Evolutionary conservation across 2,888 invertebrate genomes (phyloP), one percentile per base, ranked within the genome.

Genomic region (Embidobia sp.): DNA sequence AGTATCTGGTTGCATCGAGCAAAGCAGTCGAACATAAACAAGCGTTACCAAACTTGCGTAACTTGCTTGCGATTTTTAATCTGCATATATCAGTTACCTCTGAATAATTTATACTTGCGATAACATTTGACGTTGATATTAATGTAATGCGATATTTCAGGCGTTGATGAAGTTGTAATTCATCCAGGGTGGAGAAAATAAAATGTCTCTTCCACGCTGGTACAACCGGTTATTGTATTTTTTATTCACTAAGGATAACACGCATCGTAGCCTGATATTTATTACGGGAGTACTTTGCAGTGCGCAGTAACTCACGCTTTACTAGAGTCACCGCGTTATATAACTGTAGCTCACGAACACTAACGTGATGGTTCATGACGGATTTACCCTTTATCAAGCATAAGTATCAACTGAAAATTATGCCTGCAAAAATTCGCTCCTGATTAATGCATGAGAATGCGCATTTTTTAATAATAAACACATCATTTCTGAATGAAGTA

Each of bases 261-360:
- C 42, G 22, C 37, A 72, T 55, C 53, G 42, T 46, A 70, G 18
- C 37, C 11, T 46, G 33, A 44, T 70, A 72, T 72, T 72, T 72
- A 72, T 72, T 55, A 63, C 72, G 26, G 31, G 48, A 18, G 46
- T 55, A 72, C 63, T 72, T 63, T 46, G 37, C 29, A 37, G 35
- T 29, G 29, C 15, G 29, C 63, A 22, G 55, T 73, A 69, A 59
- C 46, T 63, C 64, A 63, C 40, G 49, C 55, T 73, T 73, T 57
- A 53, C 72, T 33, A 3, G 40, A 61, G 13, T 33, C 63, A 40
- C 37, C 53, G 44, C 18, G 31, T 35, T 42, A 16, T 40, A 59
- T 49, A 59, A 59, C 69, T 51, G 51, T 40, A 37, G 49, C 49
- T 19, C 29, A 49, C 57, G 49, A 40, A 59, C 69, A 57, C 57